phyloP scores from a whole-genome alignment of 2,113 vertebrate genomes.

The Petrocephalus microphthalmus region DNA sequence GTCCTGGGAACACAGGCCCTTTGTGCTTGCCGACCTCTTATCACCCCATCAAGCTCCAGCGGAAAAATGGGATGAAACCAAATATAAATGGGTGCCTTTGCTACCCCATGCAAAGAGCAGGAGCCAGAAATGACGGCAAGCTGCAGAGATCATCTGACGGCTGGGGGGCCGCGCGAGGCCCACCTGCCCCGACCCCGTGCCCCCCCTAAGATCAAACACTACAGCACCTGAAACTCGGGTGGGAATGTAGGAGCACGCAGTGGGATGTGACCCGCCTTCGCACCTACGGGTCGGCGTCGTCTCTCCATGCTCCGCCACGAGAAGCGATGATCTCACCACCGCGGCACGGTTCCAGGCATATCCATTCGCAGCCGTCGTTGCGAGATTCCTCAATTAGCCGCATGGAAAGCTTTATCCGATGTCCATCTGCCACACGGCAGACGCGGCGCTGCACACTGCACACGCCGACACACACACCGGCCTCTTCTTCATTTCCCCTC shows the following conservation, averaged over 20 bases:
- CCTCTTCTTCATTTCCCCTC: neutral
- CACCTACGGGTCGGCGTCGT: neutral
- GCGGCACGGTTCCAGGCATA: neutral
- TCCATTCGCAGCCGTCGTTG: neutral
- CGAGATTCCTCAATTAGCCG: neutral
- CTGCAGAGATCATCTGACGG: no score
- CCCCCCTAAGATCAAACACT: neutral
- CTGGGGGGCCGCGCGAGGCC: no score
- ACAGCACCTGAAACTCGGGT: neutral
- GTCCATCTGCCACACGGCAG: neutral
- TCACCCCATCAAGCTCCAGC: conserved; percentile 46
- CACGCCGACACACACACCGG: neutral
- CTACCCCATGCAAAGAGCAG: conserved; percentile 13
- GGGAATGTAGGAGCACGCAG: neutral
- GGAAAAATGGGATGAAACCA: conserved; percentile 44
- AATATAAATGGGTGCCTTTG: conserved; percentile 37
- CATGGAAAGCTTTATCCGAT: neutral
- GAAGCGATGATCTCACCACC: neutral
- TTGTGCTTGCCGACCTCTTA: conserved; percentile 31
- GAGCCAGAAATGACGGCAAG: conserved; percentile 33
- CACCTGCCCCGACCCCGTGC: neutral
- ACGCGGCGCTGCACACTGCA: neutral
- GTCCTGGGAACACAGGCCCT: conserved; percentile 23
- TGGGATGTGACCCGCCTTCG: neutral
- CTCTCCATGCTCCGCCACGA: neutral